phyloP scores from a whole-genome alignment of 53 echinoderm and acorn worm genomes.

The Henricia sp. region DNA sequence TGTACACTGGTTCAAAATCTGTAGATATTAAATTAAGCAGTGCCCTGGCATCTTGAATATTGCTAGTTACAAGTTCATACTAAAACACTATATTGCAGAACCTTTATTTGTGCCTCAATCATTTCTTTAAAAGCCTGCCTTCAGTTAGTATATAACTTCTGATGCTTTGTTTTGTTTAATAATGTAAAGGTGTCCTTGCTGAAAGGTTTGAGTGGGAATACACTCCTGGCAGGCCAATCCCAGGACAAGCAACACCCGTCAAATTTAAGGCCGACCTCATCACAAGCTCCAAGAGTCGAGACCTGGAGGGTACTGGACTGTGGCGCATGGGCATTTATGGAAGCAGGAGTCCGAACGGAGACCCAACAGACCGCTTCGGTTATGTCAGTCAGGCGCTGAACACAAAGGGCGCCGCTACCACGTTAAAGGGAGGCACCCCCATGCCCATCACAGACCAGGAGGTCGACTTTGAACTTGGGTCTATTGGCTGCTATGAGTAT shows the following conservation, averaged over 20 bases:
- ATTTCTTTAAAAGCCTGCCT: no score
- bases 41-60: no score
- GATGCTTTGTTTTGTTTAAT: neutral
- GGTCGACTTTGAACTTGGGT: constrained; percentile 83
- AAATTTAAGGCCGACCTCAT: constrained; percentile 57
- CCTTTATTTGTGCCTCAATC: no score
- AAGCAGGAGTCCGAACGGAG: constrained; percentile 74
- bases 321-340: constrained; percentile 91
- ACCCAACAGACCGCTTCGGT: constrained; percentile 67
- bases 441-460: constrained; percentile 63
- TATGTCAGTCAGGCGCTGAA: constrained; percentile 74
- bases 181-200: constrained; percentile 77
- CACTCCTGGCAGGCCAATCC: constrained; percentile 63
- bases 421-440: constrained; percentile 67
- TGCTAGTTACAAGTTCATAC: no score
- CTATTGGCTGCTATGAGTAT: constrained; percentile 79
- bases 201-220: constrained; percentile 78
- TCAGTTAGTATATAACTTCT: no score
- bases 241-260: constrained; percentile 69
- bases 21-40: no score
- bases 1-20: no score
- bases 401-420: constrained; percentile 49
- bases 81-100: no score
- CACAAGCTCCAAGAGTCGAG: constrained; percentile 74
- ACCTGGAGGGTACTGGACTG: constrained; percentile 74